Evolutionary conservation across 2,888 invertebrate species (phyloP).

Genomic region (Chloromyia formosa): DNA sequence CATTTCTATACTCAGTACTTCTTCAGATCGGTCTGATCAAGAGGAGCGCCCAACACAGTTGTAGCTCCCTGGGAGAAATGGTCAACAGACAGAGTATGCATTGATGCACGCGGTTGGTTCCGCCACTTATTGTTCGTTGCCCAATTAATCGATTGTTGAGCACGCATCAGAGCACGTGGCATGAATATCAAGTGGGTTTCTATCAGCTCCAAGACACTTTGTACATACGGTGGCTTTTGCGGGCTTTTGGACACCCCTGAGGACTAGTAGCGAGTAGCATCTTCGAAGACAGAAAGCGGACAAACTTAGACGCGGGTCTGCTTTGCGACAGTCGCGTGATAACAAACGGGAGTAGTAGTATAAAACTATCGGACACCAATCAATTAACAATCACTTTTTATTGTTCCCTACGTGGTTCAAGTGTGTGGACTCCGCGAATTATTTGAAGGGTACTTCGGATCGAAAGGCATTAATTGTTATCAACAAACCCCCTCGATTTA

Average conservation of each 20-base stretch:
- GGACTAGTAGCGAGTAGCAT: not conserved
- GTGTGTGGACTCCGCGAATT: constrained; percentile 40
- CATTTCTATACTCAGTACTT: not conserved
- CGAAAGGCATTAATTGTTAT: not conserved
- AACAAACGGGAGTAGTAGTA: constrained; percentile 63
- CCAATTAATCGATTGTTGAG: not conserved
- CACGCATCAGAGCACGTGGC: not conserved
- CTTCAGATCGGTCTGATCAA: not conserved
- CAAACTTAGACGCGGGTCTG: not conserved
- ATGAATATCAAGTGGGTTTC: not conserved
- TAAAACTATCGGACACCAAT: constrained; percentile 62
- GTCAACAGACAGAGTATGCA: not conserved
- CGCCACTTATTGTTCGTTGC: not conserved
- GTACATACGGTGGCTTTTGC: no score
- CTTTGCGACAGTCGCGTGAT: not conserved
- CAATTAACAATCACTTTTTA: constrained; percentile 63
- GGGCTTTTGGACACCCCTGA: not conserved
- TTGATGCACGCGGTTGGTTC: not conserved
- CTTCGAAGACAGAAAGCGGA: not conserved
- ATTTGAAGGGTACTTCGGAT: not conserved
- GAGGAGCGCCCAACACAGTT: not conserved
- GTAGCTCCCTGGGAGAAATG: no score
- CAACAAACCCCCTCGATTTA: no score
- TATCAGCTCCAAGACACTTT: no score
- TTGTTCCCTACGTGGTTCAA: constrained; percentile 59